Percentiles rank a stretch among this genome's conserved stretches.
These are phyloP conservation scores for Parasteatoda lunata DNA, from an alignment of 2,888 invertebrate species.

Conservation along the genomic window DNA sequence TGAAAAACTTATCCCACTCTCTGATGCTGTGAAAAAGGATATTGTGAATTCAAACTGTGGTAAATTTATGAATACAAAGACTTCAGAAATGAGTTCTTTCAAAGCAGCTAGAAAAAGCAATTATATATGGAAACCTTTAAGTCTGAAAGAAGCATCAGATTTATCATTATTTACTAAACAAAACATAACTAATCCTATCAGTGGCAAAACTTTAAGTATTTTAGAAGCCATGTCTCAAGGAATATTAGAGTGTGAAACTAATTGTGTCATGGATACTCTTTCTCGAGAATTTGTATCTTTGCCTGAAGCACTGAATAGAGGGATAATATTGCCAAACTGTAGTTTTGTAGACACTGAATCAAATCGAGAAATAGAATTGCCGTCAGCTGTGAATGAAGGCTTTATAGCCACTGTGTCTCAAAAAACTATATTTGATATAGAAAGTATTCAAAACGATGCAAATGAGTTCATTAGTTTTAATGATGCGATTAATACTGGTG, in stretches of 20 bases:
- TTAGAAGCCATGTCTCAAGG: slow-evolving; percentile 89
- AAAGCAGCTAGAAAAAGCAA: slow-evolving; percentile 87
- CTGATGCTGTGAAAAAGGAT: slow-evolving; percentile 85
- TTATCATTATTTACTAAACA: slow-evolving; percentile 84
- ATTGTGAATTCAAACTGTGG: slow-evolving; percentile 88
- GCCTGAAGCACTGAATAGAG: slow-evolving; percentile 86
- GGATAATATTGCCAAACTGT: slow-evolving; percentile 84
- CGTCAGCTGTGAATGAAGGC: slow-evolving; percentile 91
- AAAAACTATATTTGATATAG: slow-evolving; percentile 92
- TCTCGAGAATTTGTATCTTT: slow-evolving; percentile 87
- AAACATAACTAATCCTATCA: slow-evolving; percentile 87
- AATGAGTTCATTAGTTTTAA: slow-evolving; percentile 86
- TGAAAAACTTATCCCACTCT: slow-evolving; percentile 86
- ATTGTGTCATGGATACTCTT: slow-evolving; percentile 87
- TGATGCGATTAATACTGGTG: slow-evolving; percentile 82
- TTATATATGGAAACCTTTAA: slow-evolving; percentile 89
- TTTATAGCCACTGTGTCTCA: slow-evolving; percentile 83
- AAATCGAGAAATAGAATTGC: slow-evolving; percentile 83
- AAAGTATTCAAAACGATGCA: slow-evolving; percentile 86
- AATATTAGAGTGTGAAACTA: slow-evolving; percentile 87
- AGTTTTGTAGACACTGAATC: slow-evolving; percentile 85
- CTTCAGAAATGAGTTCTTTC: slow-evolving; percentile 85
- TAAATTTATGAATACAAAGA: slow-evolving; percentile 84
- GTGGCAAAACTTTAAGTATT: slow-evolving; percentile 84
- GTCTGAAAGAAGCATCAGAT: slow-evolving; percentile 88